Percentiles rank a stretch among this genome's conserved stretches.
Evolutionary conservation across 1,140 invertebrate genomes (phyloP).

Genomic region (Hyposmocoma kahamanoa): DNA sequence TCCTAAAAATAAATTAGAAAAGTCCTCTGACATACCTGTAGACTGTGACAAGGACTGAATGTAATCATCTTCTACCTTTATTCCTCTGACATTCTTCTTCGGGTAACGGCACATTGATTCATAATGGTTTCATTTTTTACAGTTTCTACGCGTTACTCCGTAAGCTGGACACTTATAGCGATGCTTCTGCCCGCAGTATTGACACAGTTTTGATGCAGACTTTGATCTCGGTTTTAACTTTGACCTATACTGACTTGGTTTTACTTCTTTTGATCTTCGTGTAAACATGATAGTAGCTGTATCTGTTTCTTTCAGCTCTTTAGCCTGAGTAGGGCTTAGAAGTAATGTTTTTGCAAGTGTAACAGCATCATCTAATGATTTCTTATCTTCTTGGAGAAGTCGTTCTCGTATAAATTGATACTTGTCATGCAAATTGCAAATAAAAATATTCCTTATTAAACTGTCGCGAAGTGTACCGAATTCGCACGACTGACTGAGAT

Average conservation of each 20-base stretch:
- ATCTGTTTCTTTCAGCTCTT: constrained; percentile 13
- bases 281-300: too few relatives aligned
- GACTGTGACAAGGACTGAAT: background rate
- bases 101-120: constrained; percentile 6
- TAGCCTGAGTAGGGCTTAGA: constrained; percentile 11
- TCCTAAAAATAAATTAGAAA: background rate
- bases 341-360: constrained; percentile 16
- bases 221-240: constrained; percentile 20
- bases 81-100: constrained; percentile 2
- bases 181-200: constrained; percentile 13
- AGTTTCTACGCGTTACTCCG: background rate
- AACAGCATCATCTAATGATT: constrained; percentile 24
- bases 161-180: background rate
- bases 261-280: constrained; percentile 10
- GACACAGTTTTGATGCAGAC: constrained; percentile 15
- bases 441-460: constrained; percentile 14
- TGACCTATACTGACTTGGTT: background rate
- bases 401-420: constrained; percentile 21
- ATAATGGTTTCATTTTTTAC: constrained; percentile 6
- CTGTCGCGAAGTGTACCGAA: constrained; percentile 6
- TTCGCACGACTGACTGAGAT: constrained; percentile 7
- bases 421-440: constrained; percentile 16
- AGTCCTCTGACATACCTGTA: background rate
- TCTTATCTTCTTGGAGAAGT: constrained; percentile 24
- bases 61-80: constrained; percentile 1